Conservation (phyloP, 1,140 invertebrate genomes). For the Apis dorsata region DNA sequence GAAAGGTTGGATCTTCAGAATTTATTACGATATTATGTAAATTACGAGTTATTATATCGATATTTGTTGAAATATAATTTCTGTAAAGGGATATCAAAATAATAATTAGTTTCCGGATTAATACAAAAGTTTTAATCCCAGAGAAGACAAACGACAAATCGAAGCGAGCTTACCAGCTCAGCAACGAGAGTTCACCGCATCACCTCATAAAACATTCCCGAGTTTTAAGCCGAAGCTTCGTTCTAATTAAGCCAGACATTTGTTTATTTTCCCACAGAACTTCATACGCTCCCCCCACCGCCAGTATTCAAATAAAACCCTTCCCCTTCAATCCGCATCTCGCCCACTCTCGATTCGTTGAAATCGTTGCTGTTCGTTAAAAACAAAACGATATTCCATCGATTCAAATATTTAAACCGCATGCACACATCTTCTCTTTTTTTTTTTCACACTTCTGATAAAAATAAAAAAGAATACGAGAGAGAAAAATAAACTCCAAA, state of each 20-base stretch:
- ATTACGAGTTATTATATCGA: too few relatives aligned
- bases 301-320: slow-evolving; percentile 12
- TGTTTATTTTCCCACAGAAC: slow-evolving; percentile 25
- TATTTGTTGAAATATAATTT: too few relatives aligned
- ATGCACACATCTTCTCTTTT: background rate
- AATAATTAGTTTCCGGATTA: background rate
- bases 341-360: background rate
- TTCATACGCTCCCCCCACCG: background rate
- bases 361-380: slow-evolving; percentile 16
- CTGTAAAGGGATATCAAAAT: too few relatives aligned
- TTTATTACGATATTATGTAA: too few relatives aligned
- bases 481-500: background rate
- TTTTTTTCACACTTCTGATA: background rate
- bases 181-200: background rate
- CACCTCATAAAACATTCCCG: background rate
- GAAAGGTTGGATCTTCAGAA: background rate
- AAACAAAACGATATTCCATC: background rate
- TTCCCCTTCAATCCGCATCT: background rate
- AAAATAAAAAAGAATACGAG: background rate
- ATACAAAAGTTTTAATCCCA: background rate
- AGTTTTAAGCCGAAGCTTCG: slow-evolving; percentile 29
- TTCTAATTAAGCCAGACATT: slow-evolving; percentile 30
- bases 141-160: slow-evolving; percentile 9
- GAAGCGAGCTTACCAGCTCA: background rate
- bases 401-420: slow-evolving; percentile 34